Evolutionary conservation across 2,888 invertebrate species (phyloP), one percentile per base, ranked within the genome.

Genomic region (Meiosimyza platycephala): DNA sequence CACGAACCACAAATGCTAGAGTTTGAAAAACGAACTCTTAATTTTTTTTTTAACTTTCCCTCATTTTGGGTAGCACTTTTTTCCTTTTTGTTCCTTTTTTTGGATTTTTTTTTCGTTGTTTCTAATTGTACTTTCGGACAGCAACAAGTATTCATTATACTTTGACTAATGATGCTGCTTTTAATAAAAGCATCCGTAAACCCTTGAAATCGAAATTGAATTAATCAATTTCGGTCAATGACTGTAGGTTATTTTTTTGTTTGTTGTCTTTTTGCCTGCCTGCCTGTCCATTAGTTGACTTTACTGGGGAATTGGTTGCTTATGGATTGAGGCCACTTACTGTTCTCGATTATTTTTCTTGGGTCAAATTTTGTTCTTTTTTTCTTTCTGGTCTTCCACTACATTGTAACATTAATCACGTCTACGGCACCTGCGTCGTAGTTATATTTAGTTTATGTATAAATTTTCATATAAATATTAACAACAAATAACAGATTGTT

Each of bases 131-230:
- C 57, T 57, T 54, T n/a, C 13, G 62, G 13, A 40, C 28, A 62
- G 55, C 18, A 33, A 60, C 40, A 69, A 65, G 28, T 60, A n/a
- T 40, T 59, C 18, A 7, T 22, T 15, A 48, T 55, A 64, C 52
- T 64, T 69, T 74, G 74, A 79, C 75, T 77, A 77, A 79, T 77
- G 76, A 77, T 77, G 77, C 75, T 75, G 74, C 74, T 73, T 11
- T 7, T 7, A 60, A 40, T 11, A 60, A 60, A 13, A 40, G 12
- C 13, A 60, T 74, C 69, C 73, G 73, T 67, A 40, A 40, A 74
- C 71, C 74, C 72, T 40, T 40, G 5, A 71, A 77, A 77, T 78
- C 68, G 78, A 77, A 76, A 75, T 76, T 76, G 76, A 71, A 79
- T 79, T 79, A 78, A 79, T 78, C 78, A 77, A 70, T 75, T 68